These are phyloP conservation scores for Peromyscus nudipes DNA, from an alignment of 2,797 vertebrate genomes.

Conservation along the genomic window DNA sequence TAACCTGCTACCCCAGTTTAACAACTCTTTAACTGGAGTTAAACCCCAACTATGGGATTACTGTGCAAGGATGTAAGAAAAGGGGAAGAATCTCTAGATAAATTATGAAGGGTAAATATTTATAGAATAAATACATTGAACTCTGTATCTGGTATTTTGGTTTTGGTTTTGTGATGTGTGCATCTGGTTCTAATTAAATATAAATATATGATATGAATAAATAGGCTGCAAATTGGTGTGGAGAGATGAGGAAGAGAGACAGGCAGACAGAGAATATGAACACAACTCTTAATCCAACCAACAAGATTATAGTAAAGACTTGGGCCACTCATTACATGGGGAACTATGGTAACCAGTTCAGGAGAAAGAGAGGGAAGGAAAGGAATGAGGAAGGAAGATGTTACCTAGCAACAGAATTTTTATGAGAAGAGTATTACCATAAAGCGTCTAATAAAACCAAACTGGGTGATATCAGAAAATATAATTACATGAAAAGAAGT, in stretches of 20 bases:
- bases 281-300: background rate
- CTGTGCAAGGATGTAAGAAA: background rate
- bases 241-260: background rate
- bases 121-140: conserved; percentile 50
- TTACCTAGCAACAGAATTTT: conserved; percentile 72
- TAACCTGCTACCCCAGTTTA: background rate
- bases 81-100: background rate
- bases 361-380: background rate
- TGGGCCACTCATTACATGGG: background rate
- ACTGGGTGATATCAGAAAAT: conserved; percentile 58
- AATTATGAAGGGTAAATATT: conserved; percentile 15
- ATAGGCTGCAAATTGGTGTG: background rate
- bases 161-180: background rate
- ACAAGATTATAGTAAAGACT: background rate
- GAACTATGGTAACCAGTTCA: conserved; percentile 62
- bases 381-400: background rate
- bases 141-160: background rate
- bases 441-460: conserved; percentile 60
- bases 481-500: conserved; percentile 53
- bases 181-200: conserved; percentile 29
- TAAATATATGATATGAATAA: conserved; percentile 30
- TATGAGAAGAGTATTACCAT: conserved; percentile 30
- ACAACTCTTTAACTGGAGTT: conserved; percentile 4
- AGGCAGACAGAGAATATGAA: background rate
- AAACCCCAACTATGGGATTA: background rate